Base-by-base conservation (phyloP, 2,113 vertebrate species). In the Ctenodactylus gundi region DNA sequence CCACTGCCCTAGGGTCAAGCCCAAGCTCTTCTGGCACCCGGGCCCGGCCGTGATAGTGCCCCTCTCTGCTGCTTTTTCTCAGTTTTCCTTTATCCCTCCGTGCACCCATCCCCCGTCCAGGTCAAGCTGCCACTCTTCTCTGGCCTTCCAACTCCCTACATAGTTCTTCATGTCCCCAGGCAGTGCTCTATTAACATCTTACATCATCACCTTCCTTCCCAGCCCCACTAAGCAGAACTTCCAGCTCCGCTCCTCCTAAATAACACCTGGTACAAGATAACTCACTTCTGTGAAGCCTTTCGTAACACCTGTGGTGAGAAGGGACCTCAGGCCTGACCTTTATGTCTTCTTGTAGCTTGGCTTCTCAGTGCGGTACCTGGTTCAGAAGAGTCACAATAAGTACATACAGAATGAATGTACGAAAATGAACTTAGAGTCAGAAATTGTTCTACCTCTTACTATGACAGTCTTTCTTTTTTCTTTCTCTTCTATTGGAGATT, bases 91-190 rank as follows among this genome's bases (percentile, higher is more conserved):
- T 29, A 2, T 55, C 53, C 41, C 36, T 17, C 5, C 0, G 11
- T 12, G 34, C 29, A 15, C 62, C 64, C 8, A 2, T 2, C 64
- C 18, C 58, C 64, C 27, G 3, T 11, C n/a, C 44, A 17, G 0
- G 25, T 20, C 51, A 44, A 36, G 25, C 44, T 15, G 57, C 9
- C 10, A 0, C 41, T 17, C 31, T 44, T 0, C 51, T 23, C 70
- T 44, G 82, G 58, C n/a, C 64, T n/a, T n/a, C 53, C 0, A 1
- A 90, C 84, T 34, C 21, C 18, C 58, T 41, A 36, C 1, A 12
- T 4, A 13, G 23, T 49, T 34, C 72, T 46, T 60, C 0, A 0
- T 6, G n/a, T 27, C 10, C 29, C 7, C 1, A 0, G 31, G 10
- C 41, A 73, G 60, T 60, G 7, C 55, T 76, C 36, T 78, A 76